phyloP scores from a whole-genome alignment of 2,888 invertebrate genomes.

The Sceliomorpha sp. region DNA sequence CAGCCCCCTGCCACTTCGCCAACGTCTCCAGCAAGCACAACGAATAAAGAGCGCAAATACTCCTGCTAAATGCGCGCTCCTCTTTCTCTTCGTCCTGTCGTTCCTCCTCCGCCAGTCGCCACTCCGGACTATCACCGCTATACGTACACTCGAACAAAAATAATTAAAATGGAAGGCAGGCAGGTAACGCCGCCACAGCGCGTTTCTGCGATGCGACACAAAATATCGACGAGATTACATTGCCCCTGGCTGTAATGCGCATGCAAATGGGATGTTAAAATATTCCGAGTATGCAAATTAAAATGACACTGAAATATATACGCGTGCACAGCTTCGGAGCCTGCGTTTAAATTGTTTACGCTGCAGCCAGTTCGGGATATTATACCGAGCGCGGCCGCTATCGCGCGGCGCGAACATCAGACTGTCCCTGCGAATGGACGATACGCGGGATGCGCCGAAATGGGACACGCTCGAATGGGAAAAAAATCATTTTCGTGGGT shows the following conservation, averaged over 20 bases:
- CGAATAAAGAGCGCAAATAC: slow-evolving; percentile 69
- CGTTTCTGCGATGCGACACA: slow-evolving; percentile 62
- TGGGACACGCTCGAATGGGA: too few relatives aligned
- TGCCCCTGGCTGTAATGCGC: slow-evolving; percentile 73
- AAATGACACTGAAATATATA: slow-evolving; percentile 79
- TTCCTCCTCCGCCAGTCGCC: slow-evolving; percentile 30
- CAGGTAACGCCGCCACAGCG: slow-evolving; percentile 46
- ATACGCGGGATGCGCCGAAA: too few relatives aligned
- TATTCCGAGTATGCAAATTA: slow-evolving; percentile 78
- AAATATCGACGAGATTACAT: slow-evolving; percentile 79
- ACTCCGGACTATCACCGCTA: slow-evolving; percentile 51
- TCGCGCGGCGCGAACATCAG: too few relatives aligned
- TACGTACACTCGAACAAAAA: slow-evolving; percentile 61
- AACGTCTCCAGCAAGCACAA: slow-evolving; percentile 62
- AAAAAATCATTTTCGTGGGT: too few relatives aligned
- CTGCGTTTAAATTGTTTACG: slow-evolving; percentile 75
- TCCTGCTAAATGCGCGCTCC: slow-evolving; percentile 64
- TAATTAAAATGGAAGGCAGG: slow-evolving; percentile 75
- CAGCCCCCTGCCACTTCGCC: slow-evolving; percentile 62
- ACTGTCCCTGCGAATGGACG: too few relatives aligned
- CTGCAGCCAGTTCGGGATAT: slow-evolving; percentile 68
- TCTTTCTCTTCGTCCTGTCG: background rate
- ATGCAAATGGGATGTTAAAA: slow-evolving; percentile 79
- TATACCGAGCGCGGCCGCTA: slow-evolving; percentile 61
- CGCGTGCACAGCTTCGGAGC: slow-evolving; percentile 59